These are phyloP conservation scores for Drosophila infuscata DNA, from an alignment of 2,888 invertebrate species.

Conservation along the genomic window DNA sequence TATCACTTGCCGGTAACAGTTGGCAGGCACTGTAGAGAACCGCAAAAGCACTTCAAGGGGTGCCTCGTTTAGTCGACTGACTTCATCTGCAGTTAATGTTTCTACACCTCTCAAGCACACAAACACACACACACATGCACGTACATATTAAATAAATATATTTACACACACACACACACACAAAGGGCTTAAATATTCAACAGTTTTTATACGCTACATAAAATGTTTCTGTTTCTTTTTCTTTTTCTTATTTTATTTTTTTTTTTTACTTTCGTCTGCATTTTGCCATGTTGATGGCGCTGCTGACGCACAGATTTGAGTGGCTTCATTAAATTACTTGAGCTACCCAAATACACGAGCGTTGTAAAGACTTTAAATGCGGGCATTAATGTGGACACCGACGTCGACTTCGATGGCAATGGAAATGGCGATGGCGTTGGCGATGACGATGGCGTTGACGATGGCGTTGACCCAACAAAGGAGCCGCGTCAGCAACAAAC, in stretches of 20 bases:
- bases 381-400: conserved; percentile 79
- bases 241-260: neutral
- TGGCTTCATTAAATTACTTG: conserved; percentile 84
- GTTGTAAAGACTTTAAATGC: conserved; percentile 83
- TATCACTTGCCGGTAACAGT: conserved; percentile 35
- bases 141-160: conserved; percentile 42
- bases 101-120: conserved; percentile 52
- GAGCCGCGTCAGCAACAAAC: conserved; percentile 65
- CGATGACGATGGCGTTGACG: neutral
- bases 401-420: conserved; percentile 44
- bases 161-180: conserved; percentile 17
- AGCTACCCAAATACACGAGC: conserved; percentile 84
- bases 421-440: neutral
- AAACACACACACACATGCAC: conserved; percentile 25
- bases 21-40: conserved; percentile 41
- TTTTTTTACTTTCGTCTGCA: conserved; percentile 14
- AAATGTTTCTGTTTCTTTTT: conserved; percentile 56
- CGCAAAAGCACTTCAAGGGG: conserved; percentile 28
- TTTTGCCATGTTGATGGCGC: conserved; percentile 35
- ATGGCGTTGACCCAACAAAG: conserved; percentile 71
- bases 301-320: conserved; percentile 82
- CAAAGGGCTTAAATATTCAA: conserved; percentile 66
- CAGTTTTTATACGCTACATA: conserved; percentile 63
- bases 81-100: conserved; percentile 60
- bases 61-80: conserved; percentile 33